phyloP scores from a whole-genome alignment of 2,797 vertebrate species.

The Ctenochaetus hawaiiensis region DNA sequence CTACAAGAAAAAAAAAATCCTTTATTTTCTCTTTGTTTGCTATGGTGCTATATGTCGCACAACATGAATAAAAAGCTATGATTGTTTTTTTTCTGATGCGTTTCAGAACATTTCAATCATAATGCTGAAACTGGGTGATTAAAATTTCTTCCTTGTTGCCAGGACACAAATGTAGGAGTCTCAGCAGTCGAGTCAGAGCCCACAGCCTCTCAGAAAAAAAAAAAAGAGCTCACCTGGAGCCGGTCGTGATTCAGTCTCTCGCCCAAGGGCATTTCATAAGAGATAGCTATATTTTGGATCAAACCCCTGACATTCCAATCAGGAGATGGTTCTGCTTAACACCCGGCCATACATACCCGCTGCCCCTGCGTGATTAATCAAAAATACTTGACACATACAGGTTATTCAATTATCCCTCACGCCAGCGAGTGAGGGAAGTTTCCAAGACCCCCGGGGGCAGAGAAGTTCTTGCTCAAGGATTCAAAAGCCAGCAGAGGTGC shows the following conservation, averaged over 20 bases:
- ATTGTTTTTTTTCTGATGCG: conserved; percentile 12
- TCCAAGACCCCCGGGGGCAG: conserved; percentile 34
- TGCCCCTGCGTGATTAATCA: conserved; percentile 64
- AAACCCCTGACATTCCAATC: conserved; percentile 60
- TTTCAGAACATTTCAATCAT: conserved; percentile 24
- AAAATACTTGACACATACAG: conserved; percentile 62
- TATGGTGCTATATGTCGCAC: background rate
- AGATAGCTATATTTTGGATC: conserved; percentile 60
- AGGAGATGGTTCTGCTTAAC: conserved; percentile 48
- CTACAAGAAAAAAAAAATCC: background rate
- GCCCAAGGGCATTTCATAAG: conserved; percentile 51
- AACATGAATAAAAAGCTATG: conserved; percentile 11
- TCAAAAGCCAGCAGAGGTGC: conserved; percentile 50
- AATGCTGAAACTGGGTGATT: conserved; percentile 38
- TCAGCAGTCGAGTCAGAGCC: conserved; percentile 3
- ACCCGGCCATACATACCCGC: conserved; percentile 37
- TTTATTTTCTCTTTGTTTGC: conserved; percentile 5
- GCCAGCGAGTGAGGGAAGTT: conserved; percentile 38
- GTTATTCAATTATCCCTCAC: conserved; percentile 63
- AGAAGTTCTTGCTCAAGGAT: conserved; percentile 55
- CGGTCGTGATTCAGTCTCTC: conserved; percentile 36
- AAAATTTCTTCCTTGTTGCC: conserved; percentile 26
- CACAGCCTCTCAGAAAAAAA: background rate
- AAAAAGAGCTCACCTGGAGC: conserved; percentile 25
- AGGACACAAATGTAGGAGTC: conserved; percentile 39